phyloP scores from a whole-genome alignment of 2,797 vertebrate species.

The Rhynchonycteris naso region DNA sequence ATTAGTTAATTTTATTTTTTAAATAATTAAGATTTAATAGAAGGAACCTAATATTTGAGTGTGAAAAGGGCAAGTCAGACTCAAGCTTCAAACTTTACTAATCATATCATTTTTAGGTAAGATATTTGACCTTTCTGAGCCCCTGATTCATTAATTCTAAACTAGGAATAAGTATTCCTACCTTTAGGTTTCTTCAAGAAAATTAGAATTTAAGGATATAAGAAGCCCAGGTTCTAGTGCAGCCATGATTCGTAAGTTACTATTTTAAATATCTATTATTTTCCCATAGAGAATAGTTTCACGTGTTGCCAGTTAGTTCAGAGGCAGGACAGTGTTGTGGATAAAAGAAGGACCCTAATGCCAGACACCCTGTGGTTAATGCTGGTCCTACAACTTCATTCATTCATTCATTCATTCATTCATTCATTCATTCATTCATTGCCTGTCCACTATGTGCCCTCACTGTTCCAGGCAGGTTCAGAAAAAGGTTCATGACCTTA shows the following conservation, averaged over 20 bases:
- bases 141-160: slow-evolving; percentile 16
- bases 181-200: background rate
- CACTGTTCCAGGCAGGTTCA: background rate
- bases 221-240: background rate
- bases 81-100: background rate
- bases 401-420: background rate
- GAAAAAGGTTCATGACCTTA: background rate
- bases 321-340: background rate
- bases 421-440: background rate
- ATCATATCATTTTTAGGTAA: background rate
- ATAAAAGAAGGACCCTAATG: background rate
- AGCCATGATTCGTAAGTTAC: background rate
- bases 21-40: slow-evolving; percentile 8
- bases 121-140: background rate
- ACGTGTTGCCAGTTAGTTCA: background rate
- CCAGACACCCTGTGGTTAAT: background rate
- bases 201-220: background rate
- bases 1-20: slow-evolving; percentile 12
- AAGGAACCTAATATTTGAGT: background rate
- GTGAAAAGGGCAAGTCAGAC: background rate
- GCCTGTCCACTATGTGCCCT: background rate
- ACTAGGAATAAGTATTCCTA: background rate
- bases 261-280: background rate
- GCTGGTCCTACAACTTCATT: background rate
- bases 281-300: background rate